Conservation (phyloP, 2,113 vertebrate species). For the Centropus bengalensis region DNA sequence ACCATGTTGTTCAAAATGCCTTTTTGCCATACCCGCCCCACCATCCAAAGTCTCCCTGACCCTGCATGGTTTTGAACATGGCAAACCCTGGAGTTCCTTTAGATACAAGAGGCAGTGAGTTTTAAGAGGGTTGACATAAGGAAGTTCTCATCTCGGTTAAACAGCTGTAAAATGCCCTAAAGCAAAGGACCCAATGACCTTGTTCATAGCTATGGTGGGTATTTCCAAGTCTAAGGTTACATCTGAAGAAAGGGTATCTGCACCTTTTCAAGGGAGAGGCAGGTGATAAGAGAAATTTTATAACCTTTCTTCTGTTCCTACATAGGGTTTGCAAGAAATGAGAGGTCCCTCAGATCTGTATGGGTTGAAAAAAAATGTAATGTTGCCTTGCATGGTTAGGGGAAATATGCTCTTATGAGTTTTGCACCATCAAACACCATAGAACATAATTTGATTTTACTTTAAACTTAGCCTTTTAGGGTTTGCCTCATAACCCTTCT, state of each 20-base stretch:
- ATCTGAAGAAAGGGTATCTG: neutral
- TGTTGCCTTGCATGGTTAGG: neutral
- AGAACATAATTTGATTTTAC: neutral
- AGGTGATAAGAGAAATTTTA: neutral
- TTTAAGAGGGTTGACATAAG: neutral
- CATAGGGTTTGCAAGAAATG: neutral
- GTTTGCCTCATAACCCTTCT: neutral
- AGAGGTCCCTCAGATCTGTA: neutral
- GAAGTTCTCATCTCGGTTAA: neutral
- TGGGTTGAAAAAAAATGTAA: neutral
- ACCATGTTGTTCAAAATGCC: fast-evolving
- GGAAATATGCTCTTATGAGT: fast-evolving
- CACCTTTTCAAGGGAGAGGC: neutral
- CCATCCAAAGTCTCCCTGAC: neutral
- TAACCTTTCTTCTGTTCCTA: neutral
- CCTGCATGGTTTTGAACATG: neutral
- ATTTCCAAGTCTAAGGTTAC: neutral
- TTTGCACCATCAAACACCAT: neutral
- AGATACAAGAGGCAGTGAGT: neutral
- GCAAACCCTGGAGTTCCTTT: neutral
- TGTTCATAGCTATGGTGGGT: neutral
- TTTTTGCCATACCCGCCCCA: neutral
- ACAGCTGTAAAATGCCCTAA: neutral
- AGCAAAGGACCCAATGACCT: neutral
- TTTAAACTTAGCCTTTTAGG: neutral